phyloP scores from a whole-genome alignment of 2,888 invertebrate genomes.

The Sarcophaga caerulescens region DNA sequence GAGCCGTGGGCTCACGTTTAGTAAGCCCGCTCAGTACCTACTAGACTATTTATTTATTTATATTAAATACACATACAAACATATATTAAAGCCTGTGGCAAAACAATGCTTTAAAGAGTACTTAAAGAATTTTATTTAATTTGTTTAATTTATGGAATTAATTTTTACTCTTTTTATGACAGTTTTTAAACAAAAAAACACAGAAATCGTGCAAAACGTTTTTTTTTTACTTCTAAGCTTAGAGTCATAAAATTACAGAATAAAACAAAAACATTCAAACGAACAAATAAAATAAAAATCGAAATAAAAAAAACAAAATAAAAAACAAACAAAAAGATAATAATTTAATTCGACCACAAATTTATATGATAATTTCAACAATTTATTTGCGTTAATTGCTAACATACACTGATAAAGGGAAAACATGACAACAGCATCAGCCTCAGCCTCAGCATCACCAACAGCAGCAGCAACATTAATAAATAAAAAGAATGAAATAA shows the following conservation, averaged over 20 bases:
- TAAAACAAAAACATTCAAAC: neutral
- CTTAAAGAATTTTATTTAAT: conserved; percentile 25
- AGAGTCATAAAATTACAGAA: neutral
- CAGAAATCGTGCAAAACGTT: too few relatives aligned
- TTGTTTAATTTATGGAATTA: conserved; percentile 16
- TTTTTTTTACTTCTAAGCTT: neutral
- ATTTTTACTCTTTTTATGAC: neutral
- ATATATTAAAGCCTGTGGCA: neutral
- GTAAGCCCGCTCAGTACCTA: too few relatives aligned
- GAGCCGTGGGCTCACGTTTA: too few relatives aligned
- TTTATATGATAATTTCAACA: conserved; percentile 51
- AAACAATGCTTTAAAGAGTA: neutral
- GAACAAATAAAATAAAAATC: conserved; percentile 11
- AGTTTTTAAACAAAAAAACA: too few relatives aligned
- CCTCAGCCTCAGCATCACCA: neutral
- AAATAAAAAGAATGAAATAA: conserved; percentile 11
- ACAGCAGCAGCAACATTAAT: neutral
- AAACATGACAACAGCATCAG: neutral
- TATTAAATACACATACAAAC: too few relatives aligned
- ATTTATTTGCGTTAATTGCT: conserved; percentile 41
- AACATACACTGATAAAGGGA: conserved; percentile 11
- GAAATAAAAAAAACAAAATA: neutral
- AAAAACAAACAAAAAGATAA: neutral
- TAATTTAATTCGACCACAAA: conserved; percentile 50
- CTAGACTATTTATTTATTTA: too few relatives aligned